Evolutionary conservation across 2,113 vertebrate species (phyloP).

Genomic region (Petroica traversi): DNA sequence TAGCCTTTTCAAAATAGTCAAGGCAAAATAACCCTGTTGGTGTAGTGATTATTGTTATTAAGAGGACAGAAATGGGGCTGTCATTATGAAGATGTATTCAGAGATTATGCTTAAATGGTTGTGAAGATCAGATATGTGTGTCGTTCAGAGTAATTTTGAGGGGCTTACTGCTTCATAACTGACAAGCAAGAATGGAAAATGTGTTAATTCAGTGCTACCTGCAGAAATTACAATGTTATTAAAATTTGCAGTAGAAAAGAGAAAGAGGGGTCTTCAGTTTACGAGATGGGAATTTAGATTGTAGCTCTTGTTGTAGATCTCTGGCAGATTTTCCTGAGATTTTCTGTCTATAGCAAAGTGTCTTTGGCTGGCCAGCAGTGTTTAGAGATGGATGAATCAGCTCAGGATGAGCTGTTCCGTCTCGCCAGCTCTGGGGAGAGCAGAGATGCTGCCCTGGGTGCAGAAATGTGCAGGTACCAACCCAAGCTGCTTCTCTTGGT

Average conservation of each 20-base stretch:
- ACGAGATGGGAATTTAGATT: background rate
- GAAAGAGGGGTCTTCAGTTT: background rate
- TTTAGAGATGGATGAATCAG: background rate
- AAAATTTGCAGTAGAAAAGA: background rate
- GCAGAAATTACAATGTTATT: slow-evolving; percentile 3
- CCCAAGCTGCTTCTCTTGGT: background rate
- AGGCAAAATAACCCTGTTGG: slow-evolving; percentile 49
- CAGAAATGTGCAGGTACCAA: background rate
- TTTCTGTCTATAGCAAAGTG: background rate
- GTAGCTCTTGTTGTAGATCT: rapidly evolving
- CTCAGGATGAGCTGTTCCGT: background rate
- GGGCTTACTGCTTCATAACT: slow-evolving; percentile 26
- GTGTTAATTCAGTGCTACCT: slow-evolving; percentile 25
- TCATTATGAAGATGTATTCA: slow-evolving; percentile 57
- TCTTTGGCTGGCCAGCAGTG: background rate
- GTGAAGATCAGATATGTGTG: slow-evolving; percentile 21
- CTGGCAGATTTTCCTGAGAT: background rate
- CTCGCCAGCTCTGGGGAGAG: background rate
- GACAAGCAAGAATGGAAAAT: slow-evolving; percentile 7
- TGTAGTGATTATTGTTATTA: slow-evolving; percentile 64
- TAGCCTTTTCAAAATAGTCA: slow-evolving; percentile 43
- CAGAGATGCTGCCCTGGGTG: background rate
- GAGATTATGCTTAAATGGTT: slow-evolving; percentile 49
- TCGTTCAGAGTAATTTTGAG: slow-evolving; percentile 33
- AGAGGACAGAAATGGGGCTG: slow-evolving; percentile 52